Evolutionary conservation across 2,888 invertebrate species (phyloP).

Genomic region (Actias luna): DNA sequence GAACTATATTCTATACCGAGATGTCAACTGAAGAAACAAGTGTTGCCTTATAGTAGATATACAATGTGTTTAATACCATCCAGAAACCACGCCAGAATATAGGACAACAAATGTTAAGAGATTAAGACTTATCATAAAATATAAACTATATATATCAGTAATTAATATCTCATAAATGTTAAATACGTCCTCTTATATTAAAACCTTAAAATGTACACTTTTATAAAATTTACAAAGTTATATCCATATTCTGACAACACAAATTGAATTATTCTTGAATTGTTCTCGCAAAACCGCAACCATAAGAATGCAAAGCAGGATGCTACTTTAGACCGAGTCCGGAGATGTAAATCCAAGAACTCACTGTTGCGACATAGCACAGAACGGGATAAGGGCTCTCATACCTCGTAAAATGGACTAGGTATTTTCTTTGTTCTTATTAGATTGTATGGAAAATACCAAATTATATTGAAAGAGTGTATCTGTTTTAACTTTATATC

Average conservation of each 20-base stretch:
- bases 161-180: too few species aligned
- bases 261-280: not conserved
- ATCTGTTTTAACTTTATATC: too few species aligned
- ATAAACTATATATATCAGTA: not conserved
- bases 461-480: not conserved
- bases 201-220: too few species aligned
- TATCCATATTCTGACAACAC: not conserved
- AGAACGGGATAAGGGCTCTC: slow-evolving; percentile 11
- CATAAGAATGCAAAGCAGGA: slow-evolving; percentile 9
- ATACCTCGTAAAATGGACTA: not conserved
- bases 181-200: too few species aligned
- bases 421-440: not conserved
- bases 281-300: not conserved
- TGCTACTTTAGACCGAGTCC: slow-evolving; percentile 32
- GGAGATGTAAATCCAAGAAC: slow-evolving; percentile 36
- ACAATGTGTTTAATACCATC: not conserved
- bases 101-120: too few species aligned
- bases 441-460: not conserved
- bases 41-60: slow-evolving; percentile 11
- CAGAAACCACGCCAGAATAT: too few species aligned
- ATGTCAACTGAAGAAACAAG: slow-evolving; percentile 39
- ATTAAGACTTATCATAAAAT: not conserved
- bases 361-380: slow-evolving; percentile 26
- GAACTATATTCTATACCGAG: slow-evolving; percentile 43
- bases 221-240: too few species aligned